Evolutionary conservation across 2,113 vertebrate genomes (phyloP), one percentile per base, ranked within the genome.

Genomic region (Aix galericulata): DNA sequence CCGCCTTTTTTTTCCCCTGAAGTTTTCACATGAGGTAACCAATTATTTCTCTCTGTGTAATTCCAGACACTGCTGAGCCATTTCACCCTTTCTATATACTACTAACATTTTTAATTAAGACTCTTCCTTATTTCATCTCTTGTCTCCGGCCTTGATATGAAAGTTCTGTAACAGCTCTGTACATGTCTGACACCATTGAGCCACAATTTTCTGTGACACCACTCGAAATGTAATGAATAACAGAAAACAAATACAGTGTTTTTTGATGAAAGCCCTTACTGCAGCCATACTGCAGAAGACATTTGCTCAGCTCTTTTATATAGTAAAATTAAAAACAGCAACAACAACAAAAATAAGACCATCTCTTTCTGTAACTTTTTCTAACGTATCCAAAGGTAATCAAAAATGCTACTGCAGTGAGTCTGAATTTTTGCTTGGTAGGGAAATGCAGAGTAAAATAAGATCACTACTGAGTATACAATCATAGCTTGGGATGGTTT

Each of bases 71-170:
- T 88, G 76, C 13, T 0, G 0, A 94, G 91, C 74, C 31, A 53
- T 88, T 89, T 93, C 68, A 85, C 23, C 56, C 56, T 81, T 93
- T 80, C 79, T 72, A 21, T 67, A 71, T 9, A 55, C 27, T 26
- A 58, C 58, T 59, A 78, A 86, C 36, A 42, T 42, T 88, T 93
- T 86, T 71, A 95, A 96, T 91, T 95, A 87, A 88, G 72, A 64
- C 52, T 82, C 55, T 78, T 86, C n/a, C 20, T 71, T 53, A 89
- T 77, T 95, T 80, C 75, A 71, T 21, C 71, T 89, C 67, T 31
- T 40, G 34, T 68, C 34, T 67, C 42, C 81, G 59, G 42, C 29
- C 63, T 78, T 67, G 52, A 89, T 72, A 72, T 0, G 69, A 38
- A 50, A 84, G 58, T 62, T 76, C 69, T 66, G 20, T 60, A 86